Percentiles rank a stretch among this genome's conserved stretches.
These are phyloP conservation scores for Elephas maximus DNA, from an alignment of 2,113 vertebrate species.

Conservation along the genomic window DNA sequence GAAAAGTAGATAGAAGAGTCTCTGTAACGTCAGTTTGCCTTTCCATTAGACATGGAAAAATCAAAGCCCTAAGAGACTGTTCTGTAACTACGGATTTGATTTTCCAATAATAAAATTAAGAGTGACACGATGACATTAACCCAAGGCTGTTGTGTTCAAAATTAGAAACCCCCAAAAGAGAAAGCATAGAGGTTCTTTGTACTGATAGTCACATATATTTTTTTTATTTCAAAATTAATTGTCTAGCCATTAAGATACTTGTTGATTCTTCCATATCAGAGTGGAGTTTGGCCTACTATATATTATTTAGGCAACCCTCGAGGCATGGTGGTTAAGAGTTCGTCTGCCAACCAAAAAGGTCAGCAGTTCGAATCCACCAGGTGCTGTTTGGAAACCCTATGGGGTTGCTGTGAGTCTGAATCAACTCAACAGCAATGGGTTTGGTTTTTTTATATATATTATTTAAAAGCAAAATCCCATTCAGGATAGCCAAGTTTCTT, in stretches of 20 bases:
- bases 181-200: neutral
- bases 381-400: too few relatives aligned
- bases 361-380: too few relatives aligned
- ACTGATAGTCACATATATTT: neutral
- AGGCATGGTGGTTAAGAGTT: too few relatives aligned
- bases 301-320: neutral
- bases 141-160: neutral
- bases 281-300: neutral
- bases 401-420: too few relatives aligned
- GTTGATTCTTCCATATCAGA: neutral
- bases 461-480: conserved; percentile 43
- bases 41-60: neutral
- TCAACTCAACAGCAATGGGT: too few relatives aligned
- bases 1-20: neutral
- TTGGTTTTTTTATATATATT: neutral
- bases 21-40: neutral
- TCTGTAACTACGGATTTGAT: neutral
- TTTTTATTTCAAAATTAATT: conserved; percentile 46
- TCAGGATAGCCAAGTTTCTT: neutral
- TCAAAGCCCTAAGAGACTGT: neutral
- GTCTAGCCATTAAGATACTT: conserved; percentile 9
- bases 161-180: neutral
- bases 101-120: neutral
- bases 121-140: neutral
- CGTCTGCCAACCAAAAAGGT: too few relatives aligned